phyloP scores from a whole-genome alignment of 1,140 invertebrate genomes.

The Drosophila lacteicornis region DNA sequence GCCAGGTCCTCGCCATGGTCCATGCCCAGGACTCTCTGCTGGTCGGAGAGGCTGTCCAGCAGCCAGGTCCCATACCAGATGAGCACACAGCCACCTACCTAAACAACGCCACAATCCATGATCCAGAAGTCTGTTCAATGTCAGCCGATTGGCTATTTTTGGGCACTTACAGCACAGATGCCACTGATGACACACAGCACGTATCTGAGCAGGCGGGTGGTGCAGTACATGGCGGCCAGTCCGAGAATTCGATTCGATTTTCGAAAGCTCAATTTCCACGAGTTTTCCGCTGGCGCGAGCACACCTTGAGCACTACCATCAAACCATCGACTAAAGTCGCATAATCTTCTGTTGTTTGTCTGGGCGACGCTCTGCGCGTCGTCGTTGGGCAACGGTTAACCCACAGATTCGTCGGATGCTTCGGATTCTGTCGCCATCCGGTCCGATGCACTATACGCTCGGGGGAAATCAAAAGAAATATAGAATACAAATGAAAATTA shows the following conservation, averaged over 20 bases:
- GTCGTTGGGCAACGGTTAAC: slow-evolving; percentile 60
- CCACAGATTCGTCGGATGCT: slow-evolving; percentile 39
- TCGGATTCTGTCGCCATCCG: slow-evolving; percentile 46
- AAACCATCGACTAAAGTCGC: slow-evolving; percentile 62
- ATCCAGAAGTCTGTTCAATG: slow-evolving; percentile 41
- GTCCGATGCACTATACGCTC: slow-evolving; percentile 55
- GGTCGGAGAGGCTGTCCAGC: slow-evolving; percentile 55
- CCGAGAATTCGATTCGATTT: not conserved
- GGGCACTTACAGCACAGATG: slow-evolving; percentile 69
- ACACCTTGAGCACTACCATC: slow-evolving; percentile 72
- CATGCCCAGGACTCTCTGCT: slow-evolving; percentile 27
- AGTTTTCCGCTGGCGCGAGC: slow-evolving; percentile 26
- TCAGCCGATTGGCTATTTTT: slow-evolving; percentile 37
- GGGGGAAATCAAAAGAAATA: slow-evolving; percentile 61
- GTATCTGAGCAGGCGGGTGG: slow-evolving; percentile 57
- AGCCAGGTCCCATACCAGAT: slow-evolving; percentile 80
- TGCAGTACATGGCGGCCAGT: slow-evolving; percentile 60
- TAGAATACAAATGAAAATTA: slow-evolving; percentile 63
- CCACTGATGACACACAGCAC: slow-evolving; percentile 63
- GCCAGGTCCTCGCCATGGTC: slow-evolving; percentile 70
- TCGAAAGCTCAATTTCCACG: slow-evolving; percentile 20
- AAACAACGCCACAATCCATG: slow-evolving; percentile 7
- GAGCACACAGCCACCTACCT: slow-evolving; percentile 68
- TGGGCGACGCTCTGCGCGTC: slow-evolving; percentile 42
- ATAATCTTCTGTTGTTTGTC: slow-evolving; percentile 73